Evolutionary conservation across 2,113 vertebrate genomes (phyloP), one percentile per base, ranked within the genome.

Genomic region (Dicrurus megarhynchus): DNA sequence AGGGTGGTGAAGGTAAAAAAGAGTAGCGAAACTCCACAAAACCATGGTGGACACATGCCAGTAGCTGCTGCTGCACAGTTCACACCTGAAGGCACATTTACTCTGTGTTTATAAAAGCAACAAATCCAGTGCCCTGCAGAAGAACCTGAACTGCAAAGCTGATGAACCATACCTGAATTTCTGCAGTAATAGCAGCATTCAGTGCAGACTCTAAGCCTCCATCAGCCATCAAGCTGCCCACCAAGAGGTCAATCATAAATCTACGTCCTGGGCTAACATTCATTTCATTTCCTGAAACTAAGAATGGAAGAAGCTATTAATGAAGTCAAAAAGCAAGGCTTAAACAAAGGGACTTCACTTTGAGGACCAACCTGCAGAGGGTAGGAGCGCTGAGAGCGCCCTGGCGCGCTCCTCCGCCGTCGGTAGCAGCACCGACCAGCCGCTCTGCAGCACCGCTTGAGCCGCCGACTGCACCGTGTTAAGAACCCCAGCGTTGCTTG

Each of bases 141-240:
- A 65, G 28, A 91, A 63, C 24, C 26, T 33, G 6, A 90, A 59
- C 42, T 42, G 32, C 53, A 74, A 78, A 64, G 64, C 41, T 55
- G 52, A 55, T 10, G 44, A 70, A 95, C 90, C 17, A 13, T 96
- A 99, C 99, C 99, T 99, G 99, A 76, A 99, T 99, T 97, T 99
- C 99, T 41, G 99, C 99, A 65, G 99, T 99, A 85, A 99, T 99
- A 88, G 99, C 99, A 73, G 99, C 99, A 13, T 98, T 99, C 50
- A 99, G 97, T 2, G 99, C 99, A 27, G 99, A 99, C 85, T 99
- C 99, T 60, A 99, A 95, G 17, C 99, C 99, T 70, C 99, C 99
- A 44, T 99, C 99, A 27, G 99, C 99, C 99, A 99, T 99, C 92
- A 99, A 95, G 97, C 99, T 99, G 98, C 99, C 99, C 95, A 99